phyloP scores from a whole-genome alignment of 2,797 vertebrate species.

The Mormyrops boulengeri region DNA sequence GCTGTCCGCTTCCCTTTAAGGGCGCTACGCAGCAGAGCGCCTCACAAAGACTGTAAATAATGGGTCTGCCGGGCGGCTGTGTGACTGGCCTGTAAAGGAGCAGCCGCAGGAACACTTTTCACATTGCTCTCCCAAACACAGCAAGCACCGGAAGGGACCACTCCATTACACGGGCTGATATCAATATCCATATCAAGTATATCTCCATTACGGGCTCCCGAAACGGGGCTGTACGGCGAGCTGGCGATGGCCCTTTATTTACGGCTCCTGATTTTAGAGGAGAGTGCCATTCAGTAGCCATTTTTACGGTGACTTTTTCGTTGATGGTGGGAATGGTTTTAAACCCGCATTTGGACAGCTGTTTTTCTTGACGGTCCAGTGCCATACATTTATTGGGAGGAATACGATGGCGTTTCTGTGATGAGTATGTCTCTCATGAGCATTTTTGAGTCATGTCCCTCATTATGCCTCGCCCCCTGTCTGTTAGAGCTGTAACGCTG shows the following conservation, averaged over 20 bases:
- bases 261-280: conserved; percentile 42
- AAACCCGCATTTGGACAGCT: conserved; percentile 49
- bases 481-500: background rate
- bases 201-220: background rate
- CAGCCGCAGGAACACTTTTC: background rate
- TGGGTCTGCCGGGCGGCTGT: conserved; percentile 5
- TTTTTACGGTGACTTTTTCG: conserved; percentile 55
- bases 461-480: background rate
- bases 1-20: conserved; percentile 58
- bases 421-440: conserved; percentile 30
- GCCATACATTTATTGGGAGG: conserved; percentile 63
- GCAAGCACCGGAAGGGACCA: background rate
- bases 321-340: conserved; percentile 51
- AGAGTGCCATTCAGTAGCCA: conserved; percentile 44
- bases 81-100: background rate
- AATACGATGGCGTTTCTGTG: conserved; percentile 39
- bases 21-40: conserved; percentile 38
- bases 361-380: conserved; percentile 55
- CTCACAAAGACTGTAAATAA: conserved; percentile 40
- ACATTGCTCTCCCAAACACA: background rate
- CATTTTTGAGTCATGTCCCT: background rate
- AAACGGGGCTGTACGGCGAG: background rate
- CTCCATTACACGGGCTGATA: background rate
- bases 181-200: background rate
- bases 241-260: background rate